phyloP scores from a whole-genome alignment of 2,888 invertebrate species.

The Drosophila emarginata region DNA sequence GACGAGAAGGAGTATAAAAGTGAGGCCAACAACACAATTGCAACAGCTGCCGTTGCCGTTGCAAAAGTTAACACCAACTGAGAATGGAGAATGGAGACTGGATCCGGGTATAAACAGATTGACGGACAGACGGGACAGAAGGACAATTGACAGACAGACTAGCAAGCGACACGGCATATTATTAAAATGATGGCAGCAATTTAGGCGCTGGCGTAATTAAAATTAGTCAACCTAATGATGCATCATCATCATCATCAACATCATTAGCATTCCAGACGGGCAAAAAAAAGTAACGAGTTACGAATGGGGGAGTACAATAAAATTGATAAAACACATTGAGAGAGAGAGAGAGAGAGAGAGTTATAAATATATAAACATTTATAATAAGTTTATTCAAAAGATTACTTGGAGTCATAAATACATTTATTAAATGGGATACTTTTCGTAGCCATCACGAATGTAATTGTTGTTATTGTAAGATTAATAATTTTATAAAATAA shows the following conservation, averaged over 20 bases:
- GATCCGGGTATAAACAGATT: slow-evolving; percentile 6
- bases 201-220: slow-evolving; percentile 70
- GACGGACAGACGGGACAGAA: slow-evolving; percentile 11
- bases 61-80: slow-evolving; percentile 67
- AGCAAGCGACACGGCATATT: slow-evolving; percentile 50
- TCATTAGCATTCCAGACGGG: slow-evolving; percentile 17
- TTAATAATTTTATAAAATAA: too few species aligned
- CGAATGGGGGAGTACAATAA: neutral
- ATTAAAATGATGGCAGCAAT: slow-evolving; percentile 76
- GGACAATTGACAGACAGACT: neutral
- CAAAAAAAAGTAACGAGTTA: slow-evolving; percentile 24
- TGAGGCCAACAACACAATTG: slow-evolving; percentile 33
- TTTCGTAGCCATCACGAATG: too few species aligned
- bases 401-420: too few species aligned
- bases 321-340: neutral
- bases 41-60: slow-evolving; percentile 59
- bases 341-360: neutral
- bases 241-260: slow-evolving; percentile 60
- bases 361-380: too few species aligned
- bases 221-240: slow-evolving; percentile 75
- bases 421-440: too few species aligned
- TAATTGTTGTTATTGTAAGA: too few species aligned
- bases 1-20: slow-evolving; percentile 21
- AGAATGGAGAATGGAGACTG: slow-evolving; percentile 14
- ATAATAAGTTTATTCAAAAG: too few species aligned